These are phyloP conservation scores for Pseudochirops cupreus DNA, from an alignment of 2,797 vertebrate genomes.

Conservation along the genomic window DNA sequence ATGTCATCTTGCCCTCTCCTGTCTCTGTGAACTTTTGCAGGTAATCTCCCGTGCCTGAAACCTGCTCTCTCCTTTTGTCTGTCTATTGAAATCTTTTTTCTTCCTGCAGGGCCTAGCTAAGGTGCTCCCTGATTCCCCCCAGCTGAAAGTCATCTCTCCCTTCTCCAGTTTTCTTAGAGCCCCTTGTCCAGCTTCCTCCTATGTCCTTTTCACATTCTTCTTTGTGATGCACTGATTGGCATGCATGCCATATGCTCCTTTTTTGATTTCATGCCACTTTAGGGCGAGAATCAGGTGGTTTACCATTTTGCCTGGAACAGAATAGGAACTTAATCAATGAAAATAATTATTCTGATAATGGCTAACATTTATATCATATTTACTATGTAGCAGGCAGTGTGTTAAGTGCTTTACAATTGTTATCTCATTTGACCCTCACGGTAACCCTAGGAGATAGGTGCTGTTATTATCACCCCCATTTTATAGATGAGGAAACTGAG, in stretches of 20 bases:
- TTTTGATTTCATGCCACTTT: background rate
- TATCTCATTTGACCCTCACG: background rate
- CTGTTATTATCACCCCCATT: background rate
- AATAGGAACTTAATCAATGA: background rate
- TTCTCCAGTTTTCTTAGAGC: background rate
- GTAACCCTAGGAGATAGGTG: background rate
- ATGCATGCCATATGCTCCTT: background rate
- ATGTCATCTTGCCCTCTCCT: background rate
- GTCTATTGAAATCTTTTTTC: background rate
- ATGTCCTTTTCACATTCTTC: background rate
- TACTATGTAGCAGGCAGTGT: background rate
- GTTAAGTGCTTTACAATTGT: background rate
- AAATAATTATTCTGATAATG: background rate
- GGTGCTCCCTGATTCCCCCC: background rate
- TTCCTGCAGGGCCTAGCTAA: background rate
- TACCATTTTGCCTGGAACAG: background rate
- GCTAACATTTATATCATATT: background rate
- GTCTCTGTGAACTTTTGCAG: background rate
- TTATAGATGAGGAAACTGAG: background rate
- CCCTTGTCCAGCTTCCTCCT: background rate
- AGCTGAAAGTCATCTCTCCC: background rate
- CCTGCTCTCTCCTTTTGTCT: background rate
- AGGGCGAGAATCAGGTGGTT: background rate
- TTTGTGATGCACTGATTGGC: background rate
- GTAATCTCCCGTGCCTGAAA: background rate